Evolutionary conservation across 2,888 invertebrate species (phyloP), one percentile per base, ranked within the genome.

Genomic region (Macrophya alboannulata): DNA sequence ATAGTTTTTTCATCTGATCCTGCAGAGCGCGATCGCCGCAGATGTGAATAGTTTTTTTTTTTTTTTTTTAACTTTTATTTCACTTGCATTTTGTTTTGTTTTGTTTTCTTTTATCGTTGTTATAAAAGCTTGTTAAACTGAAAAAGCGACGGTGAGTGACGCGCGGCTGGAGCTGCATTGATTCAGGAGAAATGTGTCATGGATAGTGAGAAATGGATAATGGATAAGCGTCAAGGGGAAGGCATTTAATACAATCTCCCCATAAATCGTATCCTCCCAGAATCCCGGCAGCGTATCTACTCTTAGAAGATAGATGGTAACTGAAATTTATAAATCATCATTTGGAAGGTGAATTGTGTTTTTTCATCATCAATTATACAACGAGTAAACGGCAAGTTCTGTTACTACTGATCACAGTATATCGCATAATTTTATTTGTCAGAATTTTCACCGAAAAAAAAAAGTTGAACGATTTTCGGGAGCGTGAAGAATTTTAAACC

Each of bases 181-280:
- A 45, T 74, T 74, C 72, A n/a, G 25, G 72, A 74, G 72, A 74
- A 74, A 74, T 74, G 77, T 51, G 77, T 55, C 77, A 55, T 31
- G 77, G 31, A 55, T 77, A 37, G 48, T 77, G 77, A 77, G 77
- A 37, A 77, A 77, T 77, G 77, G 77, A 77, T 77, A 77, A 77
- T 51, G 55, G 77, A 77, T 77, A 77, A 25, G 31, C 77, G 77
- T 77, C 77, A 55, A 77, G 48, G 51, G 77, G 55, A 77, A 55
- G 77, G 77, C 77, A 55, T 77, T 76, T 48, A 55, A 77, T 77
- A 51, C 77, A 77, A 77, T 77, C 43, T 77, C 31, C 77, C 77
- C 48, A 77, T 77, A 77, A 77, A 77, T 77, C 77, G 77, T 43
- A 77, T 77, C 55, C 37, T 55, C 77, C 31, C 51, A 48, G 48